Conservation (phyloP, 2,113 vertebrate genomes). For the Clarias batrachus region DNA sequence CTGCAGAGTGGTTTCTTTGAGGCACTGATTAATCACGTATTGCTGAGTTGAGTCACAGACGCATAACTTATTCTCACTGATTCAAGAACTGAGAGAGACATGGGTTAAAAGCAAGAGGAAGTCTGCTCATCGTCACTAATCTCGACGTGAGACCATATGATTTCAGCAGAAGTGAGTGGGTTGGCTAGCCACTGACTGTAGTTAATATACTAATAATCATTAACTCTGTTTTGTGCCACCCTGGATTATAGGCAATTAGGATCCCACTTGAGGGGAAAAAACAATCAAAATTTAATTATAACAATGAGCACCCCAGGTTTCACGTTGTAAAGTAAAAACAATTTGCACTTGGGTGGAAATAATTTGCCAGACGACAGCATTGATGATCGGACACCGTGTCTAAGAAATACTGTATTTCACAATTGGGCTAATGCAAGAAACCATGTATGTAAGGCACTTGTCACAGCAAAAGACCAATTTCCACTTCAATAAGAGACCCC, state of each 20-base stretch:
- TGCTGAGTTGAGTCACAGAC: slow-evolving; percentile 60
- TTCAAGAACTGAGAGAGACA: slow-evolving; percentile 53
- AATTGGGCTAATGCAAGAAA: not conserved
- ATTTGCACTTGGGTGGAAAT: not conserved
- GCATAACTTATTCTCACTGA: slow-evolving; percentile 60
- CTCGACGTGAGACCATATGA: not conserved
- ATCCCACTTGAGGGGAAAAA: not conserved
- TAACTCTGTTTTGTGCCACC: not conserved
- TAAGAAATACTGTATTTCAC: not conserved
- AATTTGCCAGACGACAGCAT: not conserved
- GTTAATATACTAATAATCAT: slow-evolving; percentile 26
- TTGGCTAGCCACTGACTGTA: not conserved
- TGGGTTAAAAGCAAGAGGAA: slow-evolving; percentile 37
- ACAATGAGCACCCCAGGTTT: not conserved
- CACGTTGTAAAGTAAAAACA: not conserved
- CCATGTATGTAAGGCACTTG: too few species aligned
- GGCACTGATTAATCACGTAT: slow-evolving; percentile 65
- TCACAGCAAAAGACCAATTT: not conserved
- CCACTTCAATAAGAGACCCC: not conserved
- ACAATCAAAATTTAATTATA: slow-evolving; percentile 20
- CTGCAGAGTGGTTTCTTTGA: slow-evolving; percentile 56
- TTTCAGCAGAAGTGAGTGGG: not conserved
- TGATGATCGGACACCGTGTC: not conserved
- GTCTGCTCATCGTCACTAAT: slow-evolving; percentile 19
- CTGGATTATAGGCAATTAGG: slow-evolving; percentile 1